Base-by-base conservation (phyloP, 2,888 invertebrate species). In the Microplitis manilae region DNA sequence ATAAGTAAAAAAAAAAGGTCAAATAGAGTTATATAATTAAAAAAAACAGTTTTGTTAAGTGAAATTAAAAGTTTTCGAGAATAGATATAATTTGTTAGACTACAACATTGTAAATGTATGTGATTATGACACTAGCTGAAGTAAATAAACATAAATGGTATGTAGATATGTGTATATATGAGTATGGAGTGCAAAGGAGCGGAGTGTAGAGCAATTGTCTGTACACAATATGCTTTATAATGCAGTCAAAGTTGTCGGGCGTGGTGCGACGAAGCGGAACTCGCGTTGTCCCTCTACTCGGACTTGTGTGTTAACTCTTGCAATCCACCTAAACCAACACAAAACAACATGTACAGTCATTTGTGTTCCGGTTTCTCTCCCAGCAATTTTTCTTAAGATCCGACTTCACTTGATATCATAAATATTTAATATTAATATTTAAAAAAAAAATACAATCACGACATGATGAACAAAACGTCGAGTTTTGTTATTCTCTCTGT, bases 231-330 rank as follows among this genome's bases (percentile, higher is more conserved):
- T 70, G 60, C 20, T 70, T 70, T 70, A 70, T 59, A 70, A 70
- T 70, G 70, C 60, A 70, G 70, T 70, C 70, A 70, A 70, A 70
- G 70, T 70, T 78, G 64, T 78, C 80, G 79, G 80, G 81, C 73
- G 81, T 80, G 76, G 80, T 73, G 80, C 83, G 84, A 79, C 84
- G 78, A 82, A 86, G 83, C 84, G 83, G 81, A 82, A 85, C 86
- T 79, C 79, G 74, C 79, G 77, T 76, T 77, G 72, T 79, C 76
- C 69, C 77, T 30, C 70, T 77, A 71, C 41, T 73, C 13, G 69
- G 40, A 70, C 69, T 41, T 20, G 41, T 41, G 41, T 68, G 20
- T 17, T 17, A 30, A 30, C 30, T 20, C 20, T 30, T 30, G 30
- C 30, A 30, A 30, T 30, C 68, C 15, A 50, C 68, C 50, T 38